Conservation (phyloP, 1,140 invertebrate species). For the Hypsibius dujardini region DNA sequence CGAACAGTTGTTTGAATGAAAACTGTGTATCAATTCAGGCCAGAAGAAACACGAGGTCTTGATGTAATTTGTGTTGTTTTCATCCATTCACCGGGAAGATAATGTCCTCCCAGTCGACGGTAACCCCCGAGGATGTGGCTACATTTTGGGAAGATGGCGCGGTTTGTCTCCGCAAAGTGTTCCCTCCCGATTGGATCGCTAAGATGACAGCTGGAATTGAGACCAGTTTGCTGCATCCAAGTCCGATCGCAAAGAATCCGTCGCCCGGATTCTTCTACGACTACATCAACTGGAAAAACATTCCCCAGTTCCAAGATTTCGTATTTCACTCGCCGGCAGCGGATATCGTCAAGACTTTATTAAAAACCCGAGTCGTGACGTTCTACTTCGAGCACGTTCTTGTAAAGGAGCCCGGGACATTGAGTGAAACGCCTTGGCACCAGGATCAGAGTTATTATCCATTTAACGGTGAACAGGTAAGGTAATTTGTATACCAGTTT, state of each 20-base stretch:
- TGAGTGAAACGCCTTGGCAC: conserved; percentile 29
- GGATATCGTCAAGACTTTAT: conserved; percentile 24
- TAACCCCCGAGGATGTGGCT: no score
- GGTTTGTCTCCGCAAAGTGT: conserved; percentile 23
- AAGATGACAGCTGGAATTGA: conserved; percentile 21
- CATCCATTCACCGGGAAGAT: no score
- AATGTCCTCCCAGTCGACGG: no score
- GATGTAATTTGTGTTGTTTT: no score
- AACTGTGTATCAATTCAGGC: no score
- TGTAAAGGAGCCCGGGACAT: conserved; percentile 28
- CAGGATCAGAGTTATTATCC: conserved; percentile 31
- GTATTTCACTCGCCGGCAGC: conserved; percentile 28
- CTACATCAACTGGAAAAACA: conserved; percentile 29
- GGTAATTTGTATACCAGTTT: no score
- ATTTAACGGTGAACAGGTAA: conserved; percentile 26
- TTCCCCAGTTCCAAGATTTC: conserved; percentile 27
- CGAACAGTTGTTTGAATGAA: no score
- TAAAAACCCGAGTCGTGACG: conserved; percentile 24
- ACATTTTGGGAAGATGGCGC: conserved; percentile 23
- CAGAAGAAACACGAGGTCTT: no score
- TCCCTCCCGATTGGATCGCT: conserved; percentile 23
- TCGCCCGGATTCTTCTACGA: conserved; percentile 28
- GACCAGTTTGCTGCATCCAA: conserved; percentile 22
- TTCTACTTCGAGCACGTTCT: conserved; percentile 31
- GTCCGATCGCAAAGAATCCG: not conserved